A percentile compares a stretch with the other conserved stretches of the same genome.
Evolutionary conservation across 2,888 invertebrate genomes (phyloP).

Genomic region (Tachina grossa): DNA sequence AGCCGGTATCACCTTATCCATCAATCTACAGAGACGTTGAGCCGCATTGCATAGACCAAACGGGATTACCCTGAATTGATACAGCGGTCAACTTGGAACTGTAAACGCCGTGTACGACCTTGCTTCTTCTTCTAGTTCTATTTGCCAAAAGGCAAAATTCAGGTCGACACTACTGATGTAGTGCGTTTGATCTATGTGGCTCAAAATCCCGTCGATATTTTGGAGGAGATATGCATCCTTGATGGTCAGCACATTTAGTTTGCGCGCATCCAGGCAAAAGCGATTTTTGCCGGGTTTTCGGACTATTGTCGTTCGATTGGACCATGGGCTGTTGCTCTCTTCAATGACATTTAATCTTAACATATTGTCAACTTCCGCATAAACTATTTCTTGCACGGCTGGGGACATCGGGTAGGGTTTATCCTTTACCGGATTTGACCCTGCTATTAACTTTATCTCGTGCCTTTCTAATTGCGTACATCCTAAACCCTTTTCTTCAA

Average conservation of each 20-base stretch:
- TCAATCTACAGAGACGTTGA: not conserved
- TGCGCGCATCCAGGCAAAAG: slow-evolving; percentile 75
- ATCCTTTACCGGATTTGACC: not conserved
- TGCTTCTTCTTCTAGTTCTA: too few relatives aligned
- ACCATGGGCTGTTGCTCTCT: too few relatives aligned
- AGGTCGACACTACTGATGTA: too few relatives aligned
- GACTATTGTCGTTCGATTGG: slow-evolving; percentile 68
- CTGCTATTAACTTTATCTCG: not conserved
- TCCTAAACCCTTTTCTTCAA: not conserved
- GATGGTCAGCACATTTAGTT: slow-evolving; percentile 71
- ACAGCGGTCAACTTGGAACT: not conserved
- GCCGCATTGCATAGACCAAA: slow-evolving; percentile 4
- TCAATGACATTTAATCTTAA: too few relatives aligned
- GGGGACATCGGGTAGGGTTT: too few relatives aligned
- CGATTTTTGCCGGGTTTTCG: slow-evolving; percentile 72
- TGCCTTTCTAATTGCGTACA: not conserved
- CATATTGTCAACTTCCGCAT: too few relatives aligned
- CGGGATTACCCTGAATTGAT: slow-evolving; percentile 1
- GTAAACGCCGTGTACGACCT: too few relatives aligned
- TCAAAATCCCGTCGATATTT: too few relatives aligned
- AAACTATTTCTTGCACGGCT: too few relatives aligned
- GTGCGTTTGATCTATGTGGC: slow-evolving; percentile 19
- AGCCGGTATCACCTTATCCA: not conserved
- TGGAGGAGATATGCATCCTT: too few relatives aligned
- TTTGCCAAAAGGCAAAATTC: too few relatives aligned